Percentiles rank a stretch among this genome's conserved stretches.
phyloP scores from a whole-genome alignment of 2,113 vertebrate species.

The Vidua chalybeata region DNA sequence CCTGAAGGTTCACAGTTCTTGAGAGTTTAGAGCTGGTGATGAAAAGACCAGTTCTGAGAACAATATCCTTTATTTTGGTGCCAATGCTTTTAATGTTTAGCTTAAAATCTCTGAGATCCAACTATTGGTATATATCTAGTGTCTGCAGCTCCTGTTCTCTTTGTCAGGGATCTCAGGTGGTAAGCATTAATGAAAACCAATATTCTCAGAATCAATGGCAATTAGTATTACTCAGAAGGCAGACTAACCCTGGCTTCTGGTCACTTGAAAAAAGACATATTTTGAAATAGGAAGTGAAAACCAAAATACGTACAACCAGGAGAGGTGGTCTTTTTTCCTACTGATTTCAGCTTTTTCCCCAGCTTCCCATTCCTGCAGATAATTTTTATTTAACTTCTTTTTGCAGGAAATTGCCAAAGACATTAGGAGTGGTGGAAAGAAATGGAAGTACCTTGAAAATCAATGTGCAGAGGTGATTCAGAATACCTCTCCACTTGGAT shows the following conservation, averaged over 20 bases:
- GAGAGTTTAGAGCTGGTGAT: neutral
- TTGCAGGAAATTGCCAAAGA: slow-evolving; percentile 75
- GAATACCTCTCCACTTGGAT: slow-evolving; percentile 86
- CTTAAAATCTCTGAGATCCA: neutral
- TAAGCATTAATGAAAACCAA: neutral
- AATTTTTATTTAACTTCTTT: neutral
- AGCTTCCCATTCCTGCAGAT: neutral
- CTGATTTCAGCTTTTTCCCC: neutral
- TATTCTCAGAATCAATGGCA: neutral
- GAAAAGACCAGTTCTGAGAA: neutral
- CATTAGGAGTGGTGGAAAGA: slow-evolving; percentile 77
- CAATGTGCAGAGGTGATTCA: slow-evolving; percentile 72
- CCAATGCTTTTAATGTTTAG: neutral
- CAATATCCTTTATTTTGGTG: neutral
- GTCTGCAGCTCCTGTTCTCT: neutral
- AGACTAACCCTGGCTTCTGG: neutral
- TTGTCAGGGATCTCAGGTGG: neutral
- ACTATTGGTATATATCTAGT: neutral
- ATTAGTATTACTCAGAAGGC: neutral
- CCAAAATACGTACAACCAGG: neutral
- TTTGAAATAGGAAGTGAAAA: neutral
- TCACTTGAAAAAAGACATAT: neutral
- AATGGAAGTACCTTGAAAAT: slow-evolving; percentile 78
- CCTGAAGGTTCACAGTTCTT: neutral
- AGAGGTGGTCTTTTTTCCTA: neutral